Conservation (phyloP, 37 sponge, comb jelly and placozoan genomes). For the Amphimedon queenslandica region DNA sequence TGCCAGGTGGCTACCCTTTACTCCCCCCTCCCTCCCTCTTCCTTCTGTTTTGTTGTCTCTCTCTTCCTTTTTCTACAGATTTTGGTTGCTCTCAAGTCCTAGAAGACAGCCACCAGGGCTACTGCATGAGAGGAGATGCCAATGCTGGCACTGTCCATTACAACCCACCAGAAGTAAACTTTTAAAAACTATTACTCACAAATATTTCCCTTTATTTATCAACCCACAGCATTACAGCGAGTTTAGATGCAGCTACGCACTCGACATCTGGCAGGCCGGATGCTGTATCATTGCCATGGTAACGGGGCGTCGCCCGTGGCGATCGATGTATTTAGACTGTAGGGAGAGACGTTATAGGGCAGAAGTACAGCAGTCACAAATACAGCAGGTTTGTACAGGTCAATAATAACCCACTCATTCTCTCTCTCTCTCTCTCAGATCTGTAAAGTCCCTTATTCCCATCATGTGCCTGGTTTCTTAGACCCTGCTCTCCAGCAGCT, state of each 20-base stretch:
- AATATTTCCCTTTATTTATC: too few species aligned
- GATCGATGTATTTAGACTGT: constrained; percentile 49
- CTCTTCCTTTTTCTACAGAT: too few species aligned
- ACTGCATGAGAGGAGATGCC: background rate
- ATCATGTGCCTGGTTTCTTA: constrained; percentile 37
- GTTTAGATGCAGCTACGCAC: constrained; percentile 24
- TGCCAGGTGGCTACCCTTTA: too few species aligned
- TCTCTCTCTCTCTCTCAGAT: constrained; percentile 13
- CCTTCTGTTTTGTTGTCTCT: too few species aligned
- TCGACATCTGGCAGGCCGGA: constrained; percentile 66
- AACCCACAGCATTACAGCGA: constrained; percentile 36
- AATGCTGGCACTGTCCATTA: constrained; percentile 38
- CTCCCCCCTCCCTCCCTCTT: too few species aligned
- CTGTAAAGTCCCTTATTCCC: background rate
- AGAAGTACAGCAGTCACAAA: background rate
- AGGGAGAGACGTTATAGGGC: background rate
- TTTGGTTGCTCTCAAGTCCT: constrained; percentile 48
- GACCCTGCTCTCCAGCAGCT: constrained; percentile 8
- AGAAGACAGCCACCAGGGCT: constrained; percentile 20
- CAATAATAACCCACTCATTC: background rate
- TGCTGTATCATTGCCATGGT: constrained; percentile 57
- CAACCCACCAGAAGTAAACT: constrained; percentile 53
- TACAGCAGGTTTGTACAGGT: background rate
- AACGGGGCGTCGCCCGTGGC: constrained; percentile 58
- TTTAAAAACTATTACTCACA: too few species aligned